These are phyloP conservation scores for Kryphioiulus occultus DNA, from an alignment of 2,888 invertebrate species.

Conservation along the genomic window DNA sequence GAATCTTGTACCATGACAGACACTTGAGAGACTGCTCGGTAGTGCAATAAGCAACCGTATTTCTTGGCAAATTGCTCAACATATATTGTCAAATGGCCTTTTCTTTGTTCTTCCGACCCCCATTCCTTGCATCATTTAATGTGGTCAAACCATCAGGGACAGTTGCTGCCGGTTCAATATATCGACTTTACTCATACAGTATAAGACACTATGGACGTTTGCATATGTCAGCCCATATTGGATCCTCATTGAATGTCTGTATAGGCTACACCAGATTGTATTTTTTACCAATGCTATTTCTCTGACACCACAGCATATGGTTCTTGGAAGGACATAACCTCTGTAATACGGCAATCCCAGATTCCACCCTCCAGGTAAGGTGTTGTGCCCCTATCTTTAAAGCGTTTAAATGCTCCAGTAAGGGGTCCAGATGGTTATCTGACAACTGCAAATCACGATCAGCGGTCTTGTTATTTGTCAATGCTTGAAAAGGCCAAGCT, in stretches of 20 bases:
- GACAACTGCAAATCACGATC: slow-evolving; percentile 31
- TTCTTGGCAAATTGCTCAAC: no score
- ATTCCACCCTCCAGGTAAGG: slow-evolving; percentile 24
- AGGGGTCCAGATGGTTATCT: slow-evolving; percentile 35
- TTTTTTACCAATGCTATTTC: not conserved
- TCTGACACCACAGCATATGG: not conserved
- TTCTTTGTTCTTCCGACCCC: no score
- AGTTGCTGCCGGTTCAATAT: no score
- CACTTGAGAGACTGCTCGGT: no score
- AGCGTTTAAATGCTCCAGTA: slow-evolving; percentile 15
- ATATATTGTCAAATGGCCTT: no score
- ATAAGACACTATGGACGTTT: no score
- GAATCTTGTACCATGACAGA: no score
- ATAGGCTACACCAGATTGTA: not conserved
- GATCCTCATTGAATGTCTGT: not conserved
- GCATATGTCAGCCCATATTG: no score
- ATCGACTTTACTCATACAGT: no score
- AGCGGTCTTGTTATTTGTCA: slow-evolving; percentile 20
- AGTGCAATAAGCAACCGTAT: no score
- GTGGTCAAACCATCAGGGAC: no score
- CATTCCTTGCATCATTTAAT: no score
- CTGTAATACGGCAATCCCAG: not conserved
- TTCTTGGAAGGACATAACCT: not conserved
- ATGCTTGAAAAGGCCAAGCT: slow-evolving; percentile 4
- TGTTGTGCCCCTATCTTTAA: not conserved